Evolutionary conservation across 2,888 invertebrate species (phyloP), one percentile per base, ranked within the genome.

Genomic region (Molorchus minor): DNA sequence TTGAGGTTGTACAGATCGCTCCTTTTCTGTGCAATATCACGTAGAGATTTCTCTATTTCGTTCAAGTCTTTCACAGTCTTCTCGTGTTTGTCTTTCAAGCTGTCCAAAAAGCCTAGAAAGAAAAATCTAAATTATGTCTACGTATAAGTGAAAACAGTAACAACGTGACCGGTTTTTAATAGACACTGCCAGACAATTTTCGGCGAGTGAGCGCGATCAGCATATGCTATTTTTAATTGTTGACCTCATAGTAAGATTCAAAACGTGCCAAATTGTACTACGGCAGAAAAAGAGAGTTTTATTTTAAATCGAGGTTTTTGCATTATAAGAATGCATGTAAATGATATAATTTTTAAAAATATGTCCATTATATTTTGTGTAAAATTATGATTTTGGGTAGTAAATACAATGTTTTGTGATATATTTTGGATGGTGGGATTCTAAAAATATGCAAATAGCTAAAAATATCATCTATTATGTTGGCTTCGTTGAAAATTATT

Each of bases 11-110:
- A 87, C 71, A 94, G 84, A 74, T 84, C 84, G 73, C 87, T 86
- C 75, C 88, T 88, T 77, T 90, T 84, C 73, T 86, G 83, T 65
- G 88, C 86, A 75, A 92, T 88, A 75, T 85, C 86, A 75, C 84
- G 85, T 79, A 92, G 88, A 77, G 88, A 85, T 75, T 85, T 84
- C 76, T 90, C 88, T 79, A 96, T 89, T 81, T 89, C 87, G 75
- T 88, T 85, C 77, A 93, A 86, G 79, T 93, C 90, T 76, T 87
- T 86, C 80, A 85, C 86, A 76, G 89, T 86, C 81, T 90, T 91
- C 74, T 85, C 84, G 78, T 88, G 86, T 83, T 90, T 91, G 78
- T 88, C 89, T 82, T 87, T 87, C 76, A 94, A 84, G 76, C 87
- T 87, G 80, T 88, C 87, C 84, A 89, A 87, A n/a, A 33, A 33